Conservation (phyloP, 2,113 vertebrate genomes). For the Engraulis encrasicolus region DNA sequence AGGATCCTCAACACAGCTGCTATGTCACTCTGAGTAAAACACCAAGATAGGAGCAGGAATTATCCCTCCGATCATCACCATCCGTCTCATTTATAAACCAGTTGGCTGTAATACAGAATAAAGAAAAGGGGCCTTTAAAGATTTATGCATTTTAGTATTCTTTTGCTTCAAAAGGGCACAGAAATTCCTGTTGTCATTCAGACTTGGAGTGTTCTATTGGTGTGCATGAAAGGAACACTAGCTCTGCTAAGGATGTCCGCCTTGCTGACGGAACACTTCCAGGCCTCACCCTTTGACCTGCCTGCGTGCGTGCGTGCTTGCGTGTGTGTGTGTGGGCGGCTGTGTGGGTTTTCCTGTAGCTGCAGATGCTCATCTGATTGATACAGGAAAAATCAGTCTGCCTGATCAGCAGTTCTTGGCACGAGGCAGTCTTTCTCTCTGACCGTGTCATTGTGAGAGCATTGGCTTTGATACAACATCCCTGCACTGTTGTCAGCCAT, state of each 20-base stretch:
- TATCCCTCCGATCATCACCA: neutral
- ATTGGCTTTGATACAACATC: neutral
- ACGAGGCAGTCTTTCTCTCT: neutral
- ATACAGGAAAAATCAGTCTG: neutral
- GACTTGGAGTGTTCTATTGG: too few species aligned
- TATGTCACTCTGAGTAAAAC: neutral
- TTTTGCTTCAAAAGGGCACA: too few species aligned
- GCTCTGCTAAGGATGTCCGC: neutral
- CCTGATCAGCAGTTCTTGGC: neutral
- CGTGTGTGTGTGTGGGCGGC: neutral
- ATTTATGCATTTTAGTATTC: too few species aligned
- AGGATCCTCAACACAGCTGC: conserved; percentile 7
- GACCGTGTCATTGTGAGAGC: neutral
- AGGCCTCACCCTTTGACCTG: neutral
- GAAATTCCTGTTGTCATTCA: too few species aligned
- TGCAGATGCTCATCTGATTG: neutral
- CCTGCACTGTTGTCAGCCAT: neutral
- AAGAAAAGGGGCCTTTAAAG: too few species aligned
- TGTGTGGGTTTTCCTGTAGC: neutral
- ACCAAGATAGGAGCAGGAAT: neutral
- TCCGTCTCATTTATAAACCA: neutral
- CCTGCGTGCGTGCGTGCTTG: neutral
- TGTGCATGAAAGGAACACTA: neutral
- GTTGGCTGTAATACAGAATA: too few species aligned
- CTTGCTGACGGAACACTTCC: neutral